Conservation (phyloP, 2,113 vertebrate genomes). For the Seriola rivoliana region DNA sequence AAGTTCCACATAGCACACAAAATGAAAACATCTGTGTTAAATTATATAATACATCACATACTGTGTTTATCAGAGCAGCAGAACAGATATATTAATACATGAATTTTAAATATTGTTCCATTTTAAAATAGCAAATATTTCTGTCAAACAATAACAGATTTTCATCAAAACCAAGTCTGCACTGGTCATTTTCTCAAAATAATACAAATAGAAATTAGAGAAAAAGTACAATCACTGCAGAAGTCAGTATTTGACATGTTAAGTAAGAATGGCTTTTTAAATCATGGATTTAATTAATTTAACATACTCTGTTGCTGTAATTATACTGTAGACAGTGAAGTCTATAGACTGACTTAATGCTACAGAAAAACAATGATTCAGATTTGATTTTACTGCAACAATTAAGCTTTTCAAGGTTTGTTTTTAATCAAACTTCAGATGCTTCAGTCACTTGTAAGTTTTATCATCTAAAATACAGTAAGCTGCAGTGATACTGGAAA, state of each 20-base stretch:
- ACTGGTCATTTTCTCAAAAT: background rate
- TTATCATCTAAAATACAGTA: too few relatives aligned
- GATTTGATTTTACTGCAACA: too few relatives aligned
- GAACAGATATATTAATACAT: background rate
- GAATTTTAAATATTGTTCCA: background rate
- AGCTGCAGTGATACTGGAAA: too few relatives aligned
- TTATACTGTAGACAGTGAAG: background rate
- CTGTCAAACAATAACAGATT: too few relatives aligned
- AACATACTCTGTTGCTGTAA: background rate
- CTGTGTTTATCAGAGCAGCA: background rate
- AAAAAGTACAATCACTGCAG: too few relatives aligned
- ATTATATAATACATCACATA: background rate
- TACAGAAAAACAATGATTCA: too few relatives aligned
- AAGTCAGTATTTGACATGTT: too few relatives aligned
- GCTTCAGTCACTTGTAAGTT: too few relatives aligned
- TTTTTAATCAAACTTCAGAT: background rate
- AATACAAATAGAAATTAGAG: too few relatives aligned
- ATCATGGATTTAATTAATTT: background rate
- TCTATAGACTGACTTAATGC: too few relatives aligned
- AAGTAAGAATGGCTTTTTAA: too few relatives aligned
- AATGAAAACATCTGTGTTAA: background rate
- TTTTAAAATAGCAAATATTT: background rate
- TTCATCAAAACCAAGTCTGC: background rate
- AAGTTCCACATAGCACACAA: background rate
- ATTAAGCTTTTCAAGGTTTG: background rate